Conservation (phyloP, 2,797 vertebrate species). For the Naso thynnoides region DNA sequence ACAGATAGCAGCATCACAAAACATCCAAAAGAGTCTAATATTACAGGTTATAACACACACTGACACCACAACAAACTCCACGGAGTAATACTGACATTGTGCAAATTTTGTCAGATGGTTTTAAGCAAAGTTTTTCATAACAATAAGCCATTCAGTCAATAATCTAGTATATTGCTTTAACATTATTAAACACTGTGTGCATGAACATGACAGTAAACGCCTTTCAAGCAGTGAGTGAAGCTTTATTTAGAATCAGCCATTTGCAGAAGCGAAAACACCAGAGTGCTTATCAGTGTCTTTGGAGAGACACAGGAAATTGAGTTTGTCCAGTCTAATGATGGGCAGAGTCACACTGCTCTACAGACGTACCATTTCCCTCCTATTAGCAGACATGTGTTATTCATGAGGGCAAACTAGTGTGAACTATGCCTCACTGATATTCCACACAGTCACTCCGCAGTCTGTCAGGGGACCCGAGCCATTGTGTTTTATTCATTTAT, state of each 20-base stretch:
- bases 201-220: constrained; percentile 59
- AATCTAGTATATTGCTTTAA: constrained; percentile 42
- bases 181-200: constrained; percentile 47
- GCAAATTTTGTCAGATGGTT: not conserved
- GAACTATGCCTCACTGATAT: constrained; percentile 88
- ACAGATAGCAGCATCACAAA: not conserved
- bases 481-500: constrained; percentile 81
- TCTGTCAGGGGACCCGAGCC: constrained; percentile 74
- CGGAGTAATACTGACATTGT: constrained; percentile 1
- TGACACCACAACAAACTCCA: not conserved
- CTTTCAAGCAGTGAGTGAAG: constrained; percentile 53
- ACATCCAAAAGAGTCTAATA: not conserved
- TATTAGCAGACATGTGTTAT: constrained; percentile 87
- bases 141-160: constrained; percentile 34
- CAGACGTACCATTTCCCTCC: constrained; percentile 80
- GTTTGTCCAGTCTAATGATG: constrained; percentile 86
- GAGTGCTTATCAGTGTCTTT: constrained; percentile 79
- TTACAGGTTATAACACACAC: not conserved
- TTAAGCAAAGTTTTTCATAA: not conserved
- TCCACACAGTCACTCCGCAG: constrained; percentile 75
- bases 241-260: constrained; percentile 67
- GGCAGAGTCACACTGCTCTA: constrained; percentile 75
- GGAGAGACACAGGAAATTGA: constrained; percentile 85
- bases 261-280: constrained; percentile 57
- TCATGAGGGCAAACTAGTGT: constrained; percentile 87